phyloP scores from a whole-genome alignment of 2,888 invertebrate genomes.

The Hirudinaria manillensis region DNA sequence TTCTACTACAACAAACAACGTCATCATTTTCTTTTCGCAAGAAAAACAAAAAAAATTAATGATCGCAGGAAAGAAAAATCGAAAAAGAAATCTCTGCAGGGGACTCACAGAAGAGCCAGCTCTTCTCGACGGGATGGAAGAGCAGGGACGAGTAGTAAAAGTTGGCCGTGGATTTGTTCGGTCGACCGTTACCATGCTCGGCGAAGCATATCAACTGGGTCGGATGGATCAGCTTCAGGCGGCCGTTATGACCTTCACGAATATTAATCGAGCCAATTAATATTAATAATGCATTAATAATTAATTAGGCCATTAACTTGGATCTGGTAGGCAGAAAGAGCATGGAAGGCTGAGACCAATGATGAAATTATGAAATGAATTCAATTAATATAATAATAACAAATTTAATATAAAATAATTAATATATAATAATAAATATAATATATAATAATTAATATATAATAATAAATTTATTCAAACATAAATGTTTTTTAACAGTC shows the following conservation, averaged over 20 bases:
- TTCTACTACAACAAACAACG: not conserved
- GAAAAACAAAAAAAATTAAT: not conserved
- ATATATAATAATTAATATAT: too few species aligned
- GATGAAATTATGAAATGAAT: too few species aligned
- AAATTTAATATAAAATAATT: too few species aligned
- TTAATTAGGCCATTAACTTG: not conserved
- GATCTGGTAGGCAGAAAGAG: not conserved
- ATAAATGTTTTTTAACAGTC: too few species aligned
- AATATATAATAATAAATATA: too few species aligned
- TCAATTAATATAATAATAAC: too few species aligned
- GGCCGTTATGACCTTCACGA: constrained; percentile 44
- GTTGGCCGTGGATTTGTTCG: constrained; percentile 32
- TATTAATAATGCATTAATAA: constrained; percentile 12
- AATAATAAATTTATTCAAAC: too few species aligned
- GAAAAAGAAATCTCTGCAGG: not conserved
- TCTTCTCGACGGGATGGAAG: constrained; percentile 50
- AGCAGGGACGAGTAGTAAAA: constrained; percentile 48
- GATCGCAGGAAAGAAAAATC: not conserved
- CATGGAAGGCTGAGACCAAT: too few species aligned
- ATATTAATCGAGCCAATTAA: not conserved
- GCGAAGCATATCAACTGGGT: constrained; percentile 50
- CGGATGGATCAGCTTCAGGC: constrained; percentile 50
- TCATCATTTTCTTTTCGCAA: not conserved
- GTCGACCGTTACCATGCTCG: constrained; percentile 40
- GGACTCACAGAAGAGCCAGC: constrained; percentile 53